phyloP scores from a whole-genome alignment of 2,113 vertebrate species.

The Aphyosemion australe region DNA sequence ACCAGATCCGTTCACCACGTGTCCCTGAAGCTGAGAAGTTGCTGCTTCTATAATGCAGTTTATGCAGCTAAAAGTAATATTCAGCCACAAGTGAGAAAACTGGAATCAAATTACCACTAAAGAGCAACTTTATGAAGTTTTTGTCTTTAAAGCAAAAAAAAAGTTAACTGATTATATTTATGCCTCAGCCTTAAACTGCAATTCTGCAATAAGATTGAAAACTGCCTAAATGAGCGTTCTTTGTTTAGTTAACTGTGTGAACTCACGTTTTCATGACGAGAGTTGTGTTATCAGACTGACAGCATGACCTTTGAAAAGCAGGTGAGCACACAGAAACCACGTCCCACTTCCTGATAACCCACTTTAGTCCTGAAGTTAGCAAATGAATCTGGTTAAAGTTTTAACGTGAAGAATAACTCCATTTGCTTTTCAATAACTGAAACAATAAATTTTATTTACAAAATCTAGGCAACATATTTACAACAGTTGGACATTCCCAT shows the following conservation, averaged over 20 bases:
- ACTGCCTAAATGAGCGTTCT: too few relatives aligned
- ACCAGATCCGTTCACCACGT: too few relatives aligned
- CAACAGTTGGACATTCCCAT: slow-evolving; percentile 34
- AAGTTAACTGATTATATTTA: too few relatives aligned
- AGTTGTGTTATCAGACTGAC: not conserved
- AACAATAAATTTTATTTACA: slow-evolving; percentile 67
- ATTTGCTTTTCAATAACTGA: slow-evolving; percentile 2
- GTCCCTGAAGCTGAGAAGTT: too few relatives aligned
- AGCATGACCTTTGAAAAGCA: slow-evolving; percentile 34
- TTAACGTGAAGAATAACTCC: not conserved
- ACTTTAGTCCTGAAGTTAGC: not conserved
- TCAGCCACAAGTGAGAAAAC: too few relatives aligned
- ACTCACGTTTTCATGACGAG: not conserved
- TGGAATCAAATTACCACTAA: too few relatives aligned
- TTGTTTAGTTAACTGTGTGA: too few relatives aligned
- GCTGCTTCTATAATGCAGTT: too few relatives aligned
- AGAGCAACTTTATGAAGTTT: too few relatives aligned
- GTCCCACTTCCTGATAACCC: slow-evolving; percentile 4
- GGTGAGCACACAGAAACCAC: not conserved
- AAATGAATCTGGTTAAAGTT: not conserved
- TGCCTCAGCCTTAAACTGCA: too few relatives aligned
- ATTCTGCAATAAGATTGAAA: too few relatives aligned
- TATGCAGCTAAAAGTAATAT: too few relatives aligned
- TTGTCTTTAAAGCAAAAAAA: not conserved
- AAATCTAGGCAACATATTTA: slow-evolving; percentile 54